These are phyloP conservation scores for Channa striata DNA, from an alignment of 2,797 vertebrate species.

Conservation along the genomic window DNA sequence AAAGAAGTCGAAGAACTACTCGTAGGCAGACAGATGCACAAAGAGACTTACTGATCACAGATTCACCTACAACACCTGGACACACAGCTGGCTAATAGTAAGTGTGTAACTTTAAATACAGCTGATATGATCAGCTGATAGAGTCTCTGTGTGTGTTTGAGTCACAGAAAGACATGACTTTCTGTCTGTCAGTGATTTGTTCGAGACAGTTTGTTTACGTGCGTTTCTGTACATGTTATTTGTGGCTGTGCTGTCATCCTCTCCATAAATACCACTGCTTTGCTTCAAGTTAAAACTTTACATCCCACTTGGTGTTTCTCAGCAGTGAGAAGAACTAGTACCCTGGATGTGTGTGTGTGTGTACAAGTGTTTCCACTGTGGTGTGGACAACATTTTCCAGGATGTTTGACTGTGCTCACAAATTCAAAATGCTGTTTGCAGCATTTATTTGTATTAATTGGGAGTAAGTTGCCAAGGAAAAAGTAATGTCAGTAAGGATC, in stretches of 20 bases:
- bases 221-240: conserved; percentile 2
- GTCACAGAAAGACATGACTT: not conserved
- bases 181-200: not conserved
- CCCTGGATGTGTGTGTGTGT: not conserved
- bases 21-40: conserved; percentile 6
- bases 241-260: not conserved
- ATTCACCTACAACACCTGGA: conserved; percentile 40
- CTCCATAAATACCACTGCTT: conserved; percentile 31
- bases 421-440: not conserved
- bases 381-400: not conserved
- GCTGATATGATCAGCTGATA: not conserved
- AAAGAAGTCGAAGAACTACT: conserved; percentile 6
- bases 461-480: too few relatives aligned
- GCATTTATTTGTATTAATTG: too few relatives aligned
- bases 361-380: not conserved
- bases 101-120: conserved; percentile 16
- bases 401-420: not conserved
- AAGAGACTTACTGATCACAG: conserved; percentile 15
- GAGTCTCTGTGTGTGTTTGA: not conserved
- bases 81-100: conserved; percentile 32
- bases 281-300: conserved; percentile 34
- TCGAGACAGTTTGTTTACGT: not conserved
- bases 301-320: conserved; percentile 32
- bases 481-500: too few relatives aligned
- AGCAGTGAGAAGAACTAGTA: conserved; percentile 21